Base-by-base conservation (phyloP, 2,797 vertebrate genomes). In the Amphiprion clarkii region DNA sequence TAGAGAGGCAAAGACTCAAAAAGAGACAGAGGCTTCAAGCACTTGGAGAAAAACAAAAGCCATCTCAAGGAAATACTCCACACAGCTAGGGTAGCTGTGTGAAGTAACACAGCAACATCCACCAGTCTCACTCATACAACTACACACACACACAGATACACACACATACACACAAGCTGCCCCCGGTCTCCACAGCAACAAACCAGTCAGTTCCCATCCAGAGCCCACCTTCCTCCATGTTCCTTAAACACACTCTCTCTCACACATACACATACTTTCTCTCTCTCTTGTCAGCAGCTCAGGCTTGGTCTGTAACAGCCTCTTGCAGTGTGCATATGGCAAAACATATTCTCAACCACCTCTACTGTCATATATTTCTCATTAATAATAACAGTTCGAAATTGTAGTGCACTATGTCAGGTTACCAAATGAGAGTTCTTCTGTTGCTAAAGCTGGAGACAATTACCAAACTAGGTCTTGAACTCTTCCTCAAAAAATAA, bases 161-260 rank as follows among this genome's bases (percentile, higher is more conserved):
- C 64, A 53, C 68, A 71, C 70, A 74, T 60, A 59, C 67, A 71
- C 51, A 72, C 72, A 36, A 3, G 33, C 46, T 44, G 70, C 51
- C 40, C 64, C 71, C 67, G 1, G 83, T 93, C 83, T 76, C 92
- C 90, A 89, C 59, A 85, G 89, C 89, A 93, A 94, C 89, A 39
- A 49, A 68, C 74, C 23, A 84, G 79, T 81, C 81, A 67, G 75
- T 85, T 88, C 83, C 73, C 85, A 91, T 87, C 84, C 61, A 85
- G 69, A 81, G 65, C 59, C 71, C 60, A 72, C 56, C 60, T 80
- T 82, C 64, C 76, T 87, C 76, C 29, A 9, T 64, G 40, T 76
- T 57, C 36, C 57, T 56, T 51, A 25, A 23, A 31, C 42, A 74
- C 52, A 36, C 3, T 2, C 36, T 40, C 25, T 46, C 44, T 49